Base-by-base conservation (phyloP, 2,113 vertebrate species). In the Callospermophilus lateralis region DNA sequence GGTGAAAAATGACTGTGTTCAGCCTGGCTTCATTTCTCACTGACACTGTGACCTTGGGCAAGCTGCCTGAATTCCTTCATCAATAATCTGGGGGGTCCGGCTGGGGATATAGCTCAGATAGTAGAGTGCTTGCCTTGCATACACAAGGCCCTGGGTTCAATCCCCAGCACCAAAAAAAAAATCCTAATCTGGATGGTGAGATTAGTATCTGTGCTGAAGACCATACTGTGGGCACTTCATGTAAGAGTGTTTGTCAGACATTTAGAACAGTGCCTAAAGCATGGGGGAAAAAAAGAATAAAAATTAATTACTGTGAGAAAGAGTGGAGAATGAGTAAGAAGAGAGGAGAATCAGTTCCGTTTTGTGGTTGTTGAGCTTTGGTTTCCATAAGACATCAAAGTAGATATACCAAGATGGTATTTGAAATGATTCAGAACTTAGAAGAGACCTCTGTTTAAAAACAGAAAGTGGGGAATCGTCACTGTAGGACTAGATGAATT, bases 401-500 rank as follows among this genome's bases (percentile, higher is more conserved):
- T 32, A 58, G 13, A 22, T 78, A 42, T 81, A 45, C 30, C 63
- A 92, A 85, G 74, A 83, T 37, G 20, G 8, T 16, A 8, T 61
- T 73, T 61, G 34, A 92, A 95, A 78, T 53, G 28, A 77, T 77
- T 89, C 84, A 89, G 39, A 89, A 77, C 79, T 92, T 42, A 73
- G 89, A 84, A 83, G 13, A 96, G 37, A 74, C 6, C 37, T n/a
- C 45, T 32, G 32, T 28, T 76, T 39, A 72, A 32, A 19, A 12
- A 93, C 13, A 26, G 48, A 96, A 58, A 80, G 37, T 48, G 37
- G 5, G 19, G n/a, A 77, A 30, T 61, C 53, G 24, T 28, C 16
- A 78, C 28, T 81, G 37, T 84, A 70, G 48, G 26, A 88, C 39
- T 74, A 79, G 65, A 32, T 92, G 53, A 45, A 51, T 86, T 92